These are phyloP conservation scores for Zeuzera pyrina DNA, from an alignment of 2,888 invertebrate species.

Conservation along the genomic window DNA sequence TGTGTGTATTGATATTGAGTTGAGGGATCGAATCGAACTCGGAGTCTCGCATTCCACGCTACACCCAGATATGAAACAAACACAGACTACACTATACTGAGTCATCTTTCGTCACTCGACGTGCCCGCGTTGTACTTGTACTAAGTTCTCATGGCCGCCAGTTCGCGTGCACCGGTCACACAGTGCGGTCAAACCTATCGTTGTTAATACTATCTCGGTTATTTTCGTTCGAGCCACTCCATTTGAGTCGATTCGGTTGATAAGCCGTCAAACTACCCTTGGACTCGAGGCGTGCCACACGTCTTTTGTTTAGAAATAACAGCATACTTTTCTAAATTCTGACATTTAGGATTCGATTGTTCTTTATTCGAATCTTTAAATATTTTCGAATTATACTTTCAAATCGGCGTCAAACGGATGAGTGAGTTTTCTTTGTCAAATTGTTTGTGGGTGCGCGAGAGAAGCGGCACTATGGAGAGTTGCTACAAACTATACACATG, in stretches of 20 bases:
- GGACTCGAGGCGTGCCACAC: slow-evolving; percentile 28
- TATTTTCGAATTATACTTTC: slow-evolving; percentile 28
- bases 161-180: slow-evolving; percentile 56
- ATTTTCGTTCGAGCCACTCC: slow-evolving; percentile 42
- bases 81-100: slow-evolving; percentile 42
- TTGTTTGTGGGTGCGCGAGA: slow-evolving; percentile 49
- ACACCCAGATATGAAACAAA: slow-evolving; percentile 25
- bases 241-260: slow-evolving; percentile 20
- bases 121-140: slow-evolving; percentile 4
- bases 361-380: neutral
- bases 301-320: slow-evolving; percentile 12
- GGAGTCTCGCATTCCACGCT: slow-evolving; percentile 24
- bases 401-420: slow-evolving; percentile 52
- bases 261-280: slow-evolving; percentile 38
- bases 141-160: slow-evolving; percentile 38
- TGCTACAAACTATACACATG: slow-evolving; percentile 63
- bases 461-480: slow-evolving; percentile 55
- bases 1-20: slow-evolving; percentile 6
- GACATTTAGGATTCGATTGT: too few species aligned
- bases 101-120: slow-evolving; percentile 54
- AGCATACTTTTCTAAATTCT: neutral
- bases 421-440: slow-evolving; percentile 54
- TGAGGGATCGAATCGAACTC: too few species aligned
- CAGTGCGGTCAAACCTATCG: slow-evolving; percentile 44
- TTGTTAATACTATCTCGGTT: slow-evolving; percentile 27